phyloP scores from a whole-genome alignment of 1,140 invertebrate genomes.

The Holotrichia oblita region DNA sequence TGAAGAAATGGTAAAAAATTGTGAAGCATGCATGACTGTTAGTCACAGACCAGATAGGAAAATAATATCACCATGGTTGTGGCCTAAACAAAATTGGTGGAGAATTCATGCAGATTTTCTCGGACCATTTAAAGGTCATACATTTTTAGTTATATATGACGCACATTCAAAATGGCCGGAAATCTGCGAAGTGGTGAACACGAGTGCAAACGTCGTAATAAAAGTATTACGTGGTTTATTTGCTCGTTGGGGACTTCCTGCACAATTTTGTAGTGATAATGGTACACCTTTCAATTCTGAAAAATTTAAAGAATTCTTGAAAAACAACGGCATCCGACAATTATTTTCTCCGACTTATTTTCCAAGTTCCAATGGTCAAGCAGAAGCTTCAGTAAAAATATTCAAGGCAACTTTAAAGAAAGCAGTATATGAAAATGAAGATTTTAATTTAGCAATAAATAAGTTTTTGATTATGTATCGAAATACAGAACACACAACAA shows the following conservation, averaged over 20 bases:
- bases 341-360: background rate
- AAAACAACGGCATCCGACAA: no score
- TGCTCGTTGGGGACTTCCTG: background rate
- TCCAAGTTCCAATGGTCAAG: background rate
- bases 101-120: background rate
- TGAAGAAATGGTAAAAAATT: background rate
- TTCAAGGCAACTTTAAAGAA: background rate
- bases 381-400: background rate
- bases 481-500: background rate
- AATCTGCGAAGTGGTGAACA: background rate
- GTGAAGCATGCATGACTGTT: no score
- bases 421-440: background rate
- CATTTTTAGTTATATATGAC: background rate
- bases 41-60: background rate
- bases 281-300: background rate
- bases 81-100: background rate
- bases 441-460: constrained; percentile 2
- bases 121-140: background rate
- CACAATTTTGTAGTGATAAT: background rate
- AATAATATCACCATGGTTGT: background rate
- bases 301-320: background rate
- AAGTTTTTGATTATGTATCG: background rate
- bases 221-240: background rate
- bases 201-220: background rate
- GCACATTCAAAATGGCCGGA: background rate